Evolutionary conservation across 2,797 vertebrate species (phyloP), one percentile per base, ranked within the genome.

Genomic region (Falco biarmicus): DNA sequence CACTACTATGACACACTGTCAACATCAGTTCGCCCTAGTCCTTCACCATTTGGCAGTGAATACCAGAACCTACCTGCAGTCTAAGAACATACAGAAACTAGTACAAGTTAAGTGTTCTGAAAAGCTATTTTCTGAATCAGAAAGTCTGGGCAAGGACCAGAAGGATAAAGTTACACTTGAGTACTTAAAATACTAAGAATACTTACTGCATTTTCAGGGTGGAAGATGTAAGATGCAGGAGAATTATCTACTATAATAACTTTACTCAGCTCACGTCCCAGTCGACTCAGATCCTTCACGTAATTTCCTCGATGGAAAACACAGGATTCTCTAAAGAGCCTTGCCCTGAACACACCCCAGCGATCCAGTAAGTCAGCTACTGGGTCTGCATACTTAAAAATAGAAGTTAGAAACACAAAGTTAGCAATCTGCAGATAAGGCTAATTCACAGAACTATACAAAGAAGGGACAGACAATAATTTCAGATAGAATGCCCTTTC

Each of bases 171-270:
- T 37, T 19, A 81, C 0, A 7, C 57, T 53, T 4, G 29, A 76
- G 34, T 24, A 41, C 41, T 69, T n/a, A 0, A 1, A 70, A 37
- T 28, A n/a, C 13, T n/a, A 63, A 31, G 17, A 63, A 65, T 83
- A 98, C 99, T 98, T 97, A 99, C 99, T 93, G 99, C 99, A 61
- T 99, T 99, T 97, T 99, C 99, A 7, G 99, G 99, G 93, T 99
- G 99, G 98, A 99, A 99, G 98, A 99, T 99, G 97, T 99, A 99
- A 43, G 99, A 99, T 95, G 99, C 99, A 75, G 99, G 99, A 43
- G 99, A 99, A 97, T 99, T 99, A 98, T 99, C 99, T 65, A 99
- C 98, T 74, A 99, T 99, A 97, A 99, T 99, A 96, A 99, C 99
- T 98, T 99, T 99, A 95, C 98, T 99, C 98, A 99, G 98, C 97